These are phyloP conservation scores for Peromyscus melanophrys DNA, from an alignment of 2,797 vertebrate genomes.

Conservation along the genomic window DNA sequence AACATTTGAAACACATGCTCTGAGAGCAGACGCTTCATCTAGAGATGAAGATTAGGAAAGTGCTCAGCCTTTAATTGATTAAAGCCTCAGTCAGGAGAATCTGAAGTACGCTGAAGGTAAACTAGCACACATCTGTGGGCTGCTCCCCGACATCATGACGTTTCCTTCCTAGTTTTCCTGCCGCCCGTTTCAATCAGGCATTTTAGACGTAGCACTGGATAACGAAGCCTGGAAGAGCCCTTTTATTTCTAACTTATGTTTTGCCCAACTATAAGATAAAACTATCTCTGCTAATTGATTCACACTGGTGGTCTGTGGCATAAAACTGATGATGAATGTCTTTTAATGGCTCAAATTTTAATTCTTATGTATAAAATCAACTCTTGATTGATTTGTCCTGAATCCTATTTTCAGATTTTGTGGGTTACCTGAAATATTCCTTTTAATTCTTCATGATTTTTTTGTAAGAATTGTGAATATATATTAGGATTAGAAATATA, in stretches of 20 bases:
- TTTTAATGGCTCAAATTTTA: constrained; percentile 39
- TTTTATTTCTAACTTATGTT: constrained; percentile 74
- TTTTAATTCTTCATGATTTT: constrained; percentile 60
- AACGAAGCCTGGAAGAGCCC: constrained; percentile 65
- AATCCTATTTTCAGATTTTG: constrained; percentile 30
- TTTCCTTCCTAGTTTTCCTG: constrained; percentile 71
- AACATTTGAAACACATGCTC: constrained; percentile 87
- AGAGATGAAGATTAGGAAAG: constrained; percentile 78
- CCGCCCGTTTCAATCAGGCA: constrained; percentile 54
- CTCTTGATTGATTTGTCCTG: neutral
- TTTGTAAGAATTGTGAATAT: neutral
- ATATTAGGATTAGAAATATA: constrained; percentile 17
- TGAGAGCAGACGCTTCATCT: constrained; percentile 79
- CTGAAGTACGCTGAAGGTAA: constrained; percentile 53
- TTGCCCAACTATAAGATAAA: constrained; percentile 54
- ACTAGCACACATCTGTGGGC: constrained; percentile 69
- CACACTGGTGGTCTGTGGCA: constrained; percentile 4
- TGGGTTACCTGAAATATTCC: constrained; percentile 36
- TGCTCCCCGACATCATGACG: constrained; percentile 71
- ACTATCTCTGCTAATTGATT: constrained; percentile 55
- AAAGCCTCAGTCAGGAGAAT: constrained; percentile 41
- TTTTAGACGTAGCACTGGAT: constrained; percentile 66
- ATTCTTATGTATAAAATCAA: constrained; percentile 53
- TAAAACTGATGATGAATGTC: constrained; percentile 15
- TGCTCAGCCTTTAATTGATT: constrained; percentile 82